Evolutionary conservation across 2,888 invertebrate species (phyloP).

Genomic region (Melieria picta): DNA sequence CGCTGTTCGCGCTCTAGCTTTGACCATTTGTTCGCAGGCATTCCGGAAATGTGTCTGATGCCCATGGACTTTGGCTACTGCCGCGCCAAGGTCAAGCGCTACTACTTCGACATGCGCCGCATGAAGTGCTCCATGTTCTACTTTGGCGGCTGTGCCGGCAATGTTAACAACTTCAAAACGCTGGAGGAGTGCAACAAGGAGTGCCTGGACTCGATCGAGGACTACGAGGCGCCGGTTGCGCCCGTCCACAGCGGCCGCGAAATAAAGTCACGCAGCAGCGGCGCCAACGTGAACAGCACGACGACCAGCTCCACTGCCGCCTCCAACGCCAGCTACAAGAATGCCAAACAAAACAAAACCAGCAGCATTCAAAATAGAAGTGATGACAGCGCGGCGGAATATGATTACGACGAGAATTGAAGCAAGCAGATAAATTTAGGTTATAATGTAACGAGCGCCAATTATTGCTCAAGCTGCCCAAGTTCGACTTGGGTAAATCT

Average conservation of each 20-base stretch:
- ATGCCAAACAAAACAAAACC: constrained; percentile 7
- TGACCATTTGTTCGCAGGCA: constrained; percentile 41
- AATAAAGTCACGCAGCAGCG: constrained; percentile 10
- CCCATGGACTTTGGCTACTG: constrained; percentile 79
- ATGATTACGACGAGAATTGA: constrained; percentile 28
- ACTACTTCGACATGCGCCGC: constrained; percentile 73
- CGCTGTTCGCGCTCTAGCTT: not conserved
- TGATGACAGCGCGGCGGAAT: constrained; percentile 27
- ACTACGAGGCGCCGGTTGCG: constrained; percentile 22
- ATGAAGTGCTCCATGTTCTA: constrained; percentile 74
- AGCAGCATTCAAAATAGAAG: constrained; percentile 26
- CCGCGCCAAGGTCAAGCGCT: constrained; percentile 77
- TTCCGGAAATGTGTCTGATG: constrained; percentile 73
- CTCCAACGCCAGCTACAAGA: constrained; percentile 13
- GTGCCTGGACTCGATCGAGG: constrained; percentile 44
- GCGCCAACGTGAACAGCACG: not conserved
- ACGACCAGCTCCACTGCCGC: constrained; percentile 13
- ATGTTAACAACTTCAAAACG: constrained; percentile 78
- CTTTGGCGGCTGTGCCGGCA: constrained; percentile 80
- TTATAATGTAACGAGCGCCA: not conserved
- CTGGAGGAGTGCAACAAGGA: constrained; percentile 69
- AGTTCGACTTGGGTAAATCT: not conserved
- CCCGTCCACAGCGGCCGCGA: constrained; percentile 17
- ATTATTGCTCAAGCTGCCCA: not conserved
- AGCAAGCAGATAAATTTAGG: not conserved